Conservation (phyloP, 2,888 invertebrate genomes). For the Hydropsyche betteni region DNA sequence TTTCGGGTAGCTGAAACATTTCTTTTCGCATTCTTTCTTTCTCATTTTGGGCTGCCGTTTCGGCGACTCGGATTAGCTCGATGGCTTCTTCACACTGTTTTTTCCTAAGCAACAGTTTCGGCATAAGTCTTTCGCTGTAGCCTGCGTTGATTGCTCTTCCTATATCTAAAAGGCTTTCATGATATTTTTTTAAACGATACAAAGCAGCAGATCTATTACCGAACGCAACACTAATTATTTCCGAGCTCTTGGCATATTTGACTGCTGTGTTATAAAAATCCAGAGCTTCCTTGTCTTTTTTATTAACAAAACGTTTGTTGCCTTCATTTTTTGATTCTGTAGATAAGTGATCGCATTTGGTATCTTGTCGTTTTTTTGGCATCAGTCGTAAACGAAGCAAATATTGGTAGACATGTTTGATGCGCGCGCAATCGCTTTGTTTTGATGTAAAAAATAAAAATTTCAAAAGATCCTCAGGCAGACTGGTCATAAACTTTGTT, state of each 20-base stretch:
- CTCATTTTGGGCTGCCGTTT: too few relatives aligned
- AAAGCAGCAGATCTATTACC: constrained; percentile 82
- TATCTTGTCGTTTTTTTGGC: not conserved
- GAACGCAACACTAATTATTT: constrained; percentile 71
- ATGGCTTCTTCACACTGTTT: constrained; percentile 60
- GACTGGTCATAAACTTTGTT: too few relatives aligned
- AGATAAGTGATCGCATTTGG: not conserved
- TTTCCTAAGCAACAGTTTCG: constrained; percentile 70
- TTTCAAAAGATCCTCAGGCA: too few relatives aligned
- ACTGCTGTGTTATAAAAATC: constrained; percentile 66
- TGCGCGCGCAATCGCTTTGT: constrained; percentile 58
- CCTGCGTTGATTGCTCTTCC: constrained; percentile 67
- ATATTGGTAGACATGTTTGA: constrained; percentile 53
- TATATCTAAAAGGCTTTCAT: constrained; percentile 76
- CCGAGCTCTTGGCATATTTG: constrained; percentile 68
- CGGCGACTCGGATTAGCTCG: constrained; percentile 43
- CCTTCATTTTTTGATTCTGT: too few relatives aligned
- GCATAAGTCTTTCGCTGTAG: constrained; percentile 70
- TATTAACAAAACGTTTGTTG: not conserved
- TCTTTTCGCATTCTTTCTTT: constrained; percentile 24
- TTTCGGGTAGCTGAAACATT: too few relatives aligned
- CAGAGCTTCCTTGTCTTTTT: constrained; percentile 57
- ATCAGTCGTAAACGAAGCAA: not conserved
- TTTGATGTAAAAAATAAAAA: too few relatives aligned
- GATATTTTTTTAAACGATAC: constrained; percentile 70